Base-by-base conservation (phyloP, 2,888 invertebrate species). In the Lasiommata megera region DNA sequence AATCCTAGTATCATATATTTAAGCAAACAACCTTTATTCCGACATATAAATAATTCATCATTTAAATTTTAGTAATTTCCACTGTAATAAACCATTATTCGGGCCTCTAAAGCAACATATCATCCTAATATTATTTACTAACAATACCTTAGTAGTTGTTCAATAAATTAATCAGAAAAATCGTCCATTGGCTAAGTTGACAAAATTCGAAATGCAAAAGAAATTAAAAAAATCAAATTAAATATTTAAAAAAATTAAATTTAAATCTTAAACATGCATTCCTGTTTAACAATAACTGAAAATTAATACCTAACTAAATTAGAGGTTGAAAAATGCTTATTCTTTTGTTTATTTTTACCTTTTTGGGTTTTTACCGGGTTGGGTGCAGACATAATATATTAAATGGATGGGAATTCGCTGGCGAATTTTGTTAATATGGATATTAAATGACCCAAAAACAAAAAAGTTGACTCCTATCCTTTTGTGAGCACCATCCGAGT, bases 291-390 rank as follows among this genome's bases (percentile, higher is more conserved):
- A 31, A 31, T 31, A 31, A 29, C 29, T 44, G 29, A 29, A 44
- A 31, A 31, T 11, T 46, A 16, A 16, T 31, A 14, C 37, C 37
- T 37, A 46, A 14, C 31, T 16, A 31, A 31, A 46, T 46, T 46
- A 29, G 46, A 46, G 46, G 31, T 31, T 16, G 29, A 11, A 46
- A 46, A 46, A 46, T 46, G 46, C 29, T 28, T 44, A 8, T 9
- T 44, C 12, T 28, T 44, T 44, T 44, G 29, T 44, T 43, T 44
- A 14, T 14, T 12, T 40, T 44, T 7, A 6, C 28, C 8, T 43
- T 28, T 28, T n/a, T n/a, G n/a, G n/a, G n/a, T n/a, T n/a, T n/a
- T n/a, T 28, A 7, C 28, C 31, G 7, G 9, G 9, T 31, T 31
- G 31, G 9, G 31, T 31, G n/a, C n/a, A n/a, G n/a, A n/a, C n/a